These are phyloP conservation scores for Holacanthus passer DNA, from an alignment of 2,113 vertebrate genomes.

Conservation along the genomic window DNA sequence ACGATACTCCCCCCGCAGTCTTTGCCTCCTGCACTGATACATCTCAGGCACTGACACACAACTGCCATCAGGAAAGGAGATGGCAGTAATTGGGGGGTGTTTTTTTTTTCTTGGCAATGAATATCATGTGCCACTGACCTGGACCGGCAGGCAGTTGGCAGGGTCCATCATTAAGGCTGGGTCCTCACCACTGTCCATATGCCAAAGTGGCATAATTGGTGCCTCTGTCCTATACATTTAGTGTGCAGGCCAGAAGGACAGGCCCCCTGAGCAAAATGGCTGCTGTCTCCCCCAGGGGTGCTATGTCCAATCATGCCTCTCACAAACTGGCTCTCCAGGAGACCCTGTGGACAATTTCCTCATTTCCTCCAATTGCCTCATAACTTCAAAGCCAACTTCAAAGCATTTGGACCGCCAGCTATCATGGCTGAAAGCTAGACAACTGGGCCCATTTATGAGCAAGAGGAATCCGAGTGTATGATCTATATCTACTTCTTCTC, in stretches of 20 bases:
- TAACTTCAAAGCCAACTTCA: constrained; percentile 73
- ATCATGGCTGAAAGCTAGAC: constrained; percentile 34
- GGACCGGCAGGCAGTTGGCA: constrained; percentile 80
- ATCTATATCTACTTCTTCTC: constrained; percentile 32
- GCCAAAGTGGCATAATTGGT: constrained; percentile 82
- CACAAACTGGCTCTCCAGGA: constrained; percentile 69
- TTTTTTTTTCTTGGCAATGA: constrained; percentile 70
- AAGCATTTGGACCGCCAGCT: constrained; percentile 43
- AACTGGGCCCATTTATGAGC: constrained; percentile 29
- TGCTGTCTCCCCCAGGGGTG: constrained; percentile 62
- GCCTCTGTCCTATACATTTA: constrained; percentile 66
- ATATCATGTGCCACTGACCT: constrained; percentile 72
- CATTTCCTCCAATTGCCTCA: constrained; percentile 72
- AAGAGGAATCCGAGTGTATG: constrained; percentile 23
- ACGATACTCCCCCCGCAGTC: constrained; percentile 3
- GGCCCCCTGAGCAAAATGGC: constrained; percentile 67
- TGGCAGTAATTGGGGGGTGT: constrained; percentile 75
- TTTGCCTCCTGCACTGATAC: constrained; percentile 64
- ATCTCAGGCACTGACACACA: constrained; percentile 48
- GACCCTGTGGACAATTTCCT: constrained; percentile 61
- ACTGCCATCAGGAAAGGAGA: constrained; percentile 64
- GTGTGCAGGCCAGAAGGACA: constrained; percentile 60
- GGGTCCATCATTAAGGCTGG: constrained; percentile 74
- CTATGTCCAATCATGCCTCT: constrained; percentile 70
- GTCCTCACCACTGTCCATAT: constrained; percentile 75